A percentile compares a stretch with the other conserved stretches of the same genome.
These are phyloP conservation scores for Aphelinus certus DNA, from an alignment of 1,140 invertebrate species.

Conservation along the genomic window DNA sequence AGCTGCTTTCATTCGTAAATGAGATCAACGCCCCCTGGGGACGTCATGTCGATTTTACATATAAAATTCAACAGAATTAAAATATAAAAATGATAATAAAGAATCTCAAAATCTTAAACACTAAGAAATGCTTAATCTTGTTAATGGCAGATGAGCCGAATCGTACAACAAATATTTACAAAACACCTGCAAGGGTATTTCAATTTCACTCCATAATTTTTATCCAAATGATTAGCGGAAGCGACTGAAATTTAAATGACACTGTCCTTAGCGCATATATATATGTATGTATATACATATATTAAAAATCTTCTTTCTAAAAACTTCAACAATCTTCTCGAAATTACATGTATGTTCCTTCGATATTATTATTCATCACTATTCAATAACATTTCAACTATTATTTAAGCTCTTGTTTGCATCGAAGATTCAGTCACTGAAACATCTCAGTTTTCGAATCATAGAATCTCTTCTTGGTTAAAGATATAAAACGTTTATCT, in stretches of 20 bases:
- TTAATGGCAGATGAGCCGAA: slow-evolving; percentile 8
- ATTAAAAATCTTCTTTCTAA: no score
- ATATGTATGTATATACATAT: no score
- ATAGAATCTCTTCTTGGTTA: slow-evolving; percentile 6
- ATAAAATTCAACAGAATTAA: slow-evolving; percentile 37
- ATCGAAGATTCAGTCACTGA: slow-evolving; percentile 9
- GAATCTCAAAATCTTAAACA: slow-evolving; percentile 20
- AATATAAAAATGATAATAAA: slow-evolving; percentile 39
- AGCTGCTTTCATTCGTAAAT: neutral
- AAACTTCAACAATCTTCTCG: no score
- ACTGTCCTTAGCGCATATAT: no score
- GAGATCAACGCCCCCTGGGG: slow-evolving; percentile 35
- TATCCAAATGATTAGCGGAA: neutral
- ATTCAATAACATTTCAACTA: slow-evolving; percentile 18
- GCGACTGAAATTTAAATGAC: neutral
- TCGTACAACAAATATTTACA: slow-evolving; percentile 34
- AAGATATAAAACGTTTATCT: neutral
- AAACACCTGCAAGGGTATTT: neutral
- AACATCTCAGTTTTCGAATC: slow-evolving; percentile 7
- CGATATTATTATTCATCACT: neutral
- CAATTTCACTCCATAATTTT: neutral
- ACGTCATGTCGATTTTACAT: slow-evolving; percentile 2
- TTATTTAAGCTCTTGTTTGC: slow-evolving; percentile 22
- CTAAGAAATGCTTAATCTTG: slow-evolving; percentile 9
- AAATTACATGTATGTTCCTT: no score